Base-by-base conservation (phyloP, 2,113 vertebrate genomes). In the Megaceryle maxima region DNA sequence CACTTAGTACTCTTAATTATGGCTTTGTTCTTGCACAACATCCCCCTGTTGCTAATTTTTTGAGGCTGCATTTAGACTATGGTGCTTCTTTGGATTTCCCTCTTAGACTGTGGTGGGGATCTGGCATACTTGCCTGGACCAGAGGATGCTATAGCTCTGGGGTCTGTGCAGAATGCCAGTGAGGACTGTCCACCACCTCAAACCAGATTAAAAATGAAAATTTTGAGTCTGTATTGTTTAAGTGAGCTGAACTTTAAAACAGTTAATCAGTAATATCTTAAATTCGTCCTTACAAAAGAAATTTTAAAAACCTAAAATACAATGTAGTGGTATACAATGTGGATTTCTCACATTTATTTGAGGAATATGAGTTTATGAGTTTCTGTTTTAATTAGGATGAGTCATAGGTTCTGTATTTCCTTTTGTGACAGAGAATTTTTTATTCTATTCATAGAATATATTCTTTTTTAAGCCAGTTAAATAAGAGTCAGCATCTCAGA, bases 301-400 rank as follows among this genome's bases (percentile, higher is more conserved):
- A 92, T 37, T 37, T 37, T 29, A 80, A 90, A 59, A 3, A 68
- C 13, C 3, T 33, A 43, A 91, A 85, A 72, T 11, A 29, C 5
- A 41, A 13, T 29, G 4, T 48, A 76, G 35, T 33, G 73, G 26
- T 8, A 43, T 6, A 4, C 17, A 78, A 39, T 56, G 62, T 51
- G 5, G 5, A 60, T 89, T 92, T 82, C 13, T 81, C 10, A 70
- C 6, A 59, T 80, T 87, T 87, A n/a, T 59, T 87, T 80, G 77
- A 64, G 26, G 26, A 84, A 76, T 41, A 70, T 13, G 11, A 37
- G 43, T 55, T 72, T 9, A 37, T 51, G 44, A 57, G 7, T 57
- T 87, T 76, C 50, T 88, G 35, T 69, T 88, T 88, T 80, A 92
- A 93, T 77, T 93, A 74, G 79, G 76, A 90, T 57, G n/a, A 73